phyloP scores from a whole-genome alignment of 2,888 invertebrate species.

The Ectemnius continuus region DNA sequence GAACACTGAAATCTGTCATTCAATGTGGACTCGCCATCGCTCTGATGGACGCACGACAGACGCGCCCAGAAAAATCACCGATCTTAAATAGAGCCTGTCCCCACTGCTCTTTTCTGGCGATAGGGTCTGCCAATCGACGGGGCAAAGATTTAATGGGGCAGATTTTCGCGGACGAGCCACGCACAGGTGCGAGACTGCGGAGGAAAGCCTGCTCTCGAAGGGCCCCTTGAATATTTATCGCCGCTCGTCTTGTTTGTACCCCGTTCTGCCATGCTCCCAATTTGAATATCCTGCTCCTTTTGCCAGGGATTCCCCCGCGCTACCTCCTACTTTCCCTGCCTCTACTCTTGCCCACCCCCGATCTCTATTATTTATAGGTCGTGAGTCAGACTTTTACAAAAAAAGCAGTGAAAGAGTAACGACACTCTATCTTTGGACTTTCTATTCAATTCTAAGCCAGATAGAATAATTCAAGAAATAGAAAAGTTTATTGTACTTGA shows the following conservation, averaged over 20 bases:
- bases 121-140: background rate
- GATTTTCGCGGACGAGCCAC: background rate
- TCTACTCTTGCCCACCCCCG: background rate
- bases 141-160: background rate
- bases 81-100: background rate
- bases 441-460: too few species aligned
- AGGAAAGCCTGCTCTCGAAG: slow-evolving; percentile 45
- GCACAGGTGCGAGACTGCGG: slow-evolving; percentile 36
- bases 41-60: too few species aligned
- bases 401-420: slow-evolving; percentile 43
- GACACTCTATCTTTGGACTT: slow-evolving; percentile 30
- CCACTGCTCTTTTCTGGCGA: background rate
- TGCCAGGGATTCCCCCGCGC: slow-evolving; percentile 37
- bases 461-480: background rate
- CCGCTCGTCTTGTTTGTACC: slow-evolving; percentile 58
- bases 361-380: slow-evolving; percentile 56
- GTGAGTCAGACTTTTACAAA: slow-evolving; percentile 22
- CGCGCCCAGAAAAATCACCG: background rate
- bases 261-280: slow-evolving; percentile 53
- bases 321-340: slow-evolving; percentile 42
- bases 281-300: slow-evolving; percentile 60
- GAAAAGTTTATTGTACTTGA: background rate
- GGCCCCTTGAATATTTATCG: slow-evolving; percentile 63
- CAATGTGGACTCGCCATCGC: too few species aligned
- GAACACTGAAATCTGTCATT: background rate